These are phyloP conservation scores for Nasua narica DNA, from an alignment of 2,797 vertebrate genomes.

Conservation along the genomic window DNA sequence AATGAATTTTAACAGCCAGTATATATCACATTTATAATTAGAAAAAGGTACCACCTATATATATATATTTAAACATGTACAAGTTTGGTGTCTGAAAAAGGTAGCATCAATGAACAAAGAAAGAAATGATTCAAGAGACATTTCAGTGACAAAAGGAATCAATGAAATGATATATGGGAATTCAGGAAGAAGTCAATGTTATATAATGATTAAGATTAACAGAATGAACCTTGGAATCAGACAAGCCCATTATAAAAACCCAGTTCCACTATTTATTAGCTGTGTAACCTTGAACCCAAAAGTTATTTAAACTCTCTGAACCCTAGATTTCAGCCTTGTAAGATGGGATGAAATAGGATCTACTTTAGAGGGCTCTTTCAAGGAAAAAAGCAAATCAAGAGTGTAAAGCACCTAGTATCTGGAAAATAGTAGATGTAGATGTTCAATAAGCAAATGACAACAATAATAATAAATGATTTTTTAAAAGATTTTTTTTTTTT, in stretches of 20 bases:
- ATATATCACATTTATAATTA: conserved; percentile 13
- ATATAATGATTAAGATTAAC: background rate
- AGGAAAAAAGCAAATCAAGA: conserved; percentile 33
- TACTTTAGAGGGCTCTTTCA: background rate
- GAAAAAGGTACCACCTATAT: background rate
- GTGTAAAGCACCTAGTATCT: background rate
- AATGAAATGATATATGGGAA: background rate
- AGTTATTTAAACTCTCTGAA: conserved; percentile 28
- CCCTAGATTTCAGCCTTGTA: background rate
- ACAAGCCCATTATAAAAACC: background rate
- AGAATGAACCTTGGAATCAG: conserved; percentile 46
- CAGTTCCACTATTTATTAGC: background rate
- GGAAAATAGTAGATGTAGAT: background rate
- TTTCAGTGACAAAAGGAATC: background rate
- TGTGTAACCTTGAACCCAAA: background rate
- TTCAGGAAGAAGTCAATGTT: background rate
- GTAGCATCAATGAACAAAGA: background rate
- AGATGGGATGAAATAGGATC: background rate
- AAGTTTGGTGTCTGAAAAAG: background rate
- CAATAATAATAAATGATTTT: background rate
- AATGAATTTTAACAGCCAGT: background rate
- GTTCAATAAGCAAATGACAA: background rate
- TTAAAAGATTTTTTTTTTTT: no score
- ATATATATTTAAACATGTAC: background rate
- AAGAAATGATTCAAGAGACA: conserved; percentile 24